Base-by-base conservation (phyloP, 1,140 invertebrate genomes). In the Brachionus rubens region DNA sequence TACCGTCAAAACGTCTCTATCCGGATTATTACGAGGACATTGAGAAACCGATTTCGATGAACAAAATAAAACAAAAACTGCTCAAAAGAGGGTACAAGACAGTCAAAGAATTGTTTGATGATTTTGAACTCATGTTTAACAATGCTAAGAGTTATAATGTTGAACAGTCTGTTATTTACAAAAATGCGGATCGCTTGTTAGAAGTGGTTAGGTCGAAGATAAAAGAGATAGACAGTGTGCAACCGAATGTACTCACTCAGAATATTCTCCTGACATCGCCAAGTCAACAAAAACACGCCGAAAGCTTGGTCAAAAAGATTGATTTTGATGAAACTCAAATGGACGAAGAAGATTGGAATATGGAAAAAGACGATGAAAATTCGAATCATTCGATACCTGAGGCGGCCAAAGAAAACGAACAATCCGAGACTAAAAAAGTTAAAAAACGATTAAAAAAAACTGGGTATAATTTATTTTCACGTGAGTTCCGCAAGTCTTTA, bases 11-110 rank as follows among this genome's bases (percentile, higher is more conserved):
- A 81, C 84, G 83, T 72, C 80, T 83, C 78, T 97, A 98, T 86
- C 92, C 96, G 0, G 96, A 99, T 86, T 99, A 99, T 82, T 99
- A 98, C 85, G 91, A 92, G 80, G 92, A 94, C 82, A 99, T 99
- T 54, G 93, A 93, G 81, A 91, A 93, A 82, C 96, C 96, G 0
- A 90, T 99, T 78, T 96, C 96, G 0, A 84, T 99, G 78, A 89
- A 90, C 70, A 93, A 97, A 85, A 96, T 99, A 76, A 89, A 91
- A 77, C 90, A 91, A 59, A 96, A 95, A 86, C 88, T 97, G 33
- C 79, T 90, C 83, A 90, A 89, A 81, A 91, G 91, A 24, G 88
- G 89, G 78, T 98, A 98, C 77, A 79, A 78, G 26, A 79, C 77
- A 21, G 43, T 97, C 2, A 91, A 89, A 77, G 92, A 96, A 84